A percentile compares a stretch with the other conserved stretches of the same genome.
These are phyloP conservation scores for Caenorhabditis japonica DNA, from an alignment of 2,888 invertebrate species.

Conservation along the genomic window DNA sequence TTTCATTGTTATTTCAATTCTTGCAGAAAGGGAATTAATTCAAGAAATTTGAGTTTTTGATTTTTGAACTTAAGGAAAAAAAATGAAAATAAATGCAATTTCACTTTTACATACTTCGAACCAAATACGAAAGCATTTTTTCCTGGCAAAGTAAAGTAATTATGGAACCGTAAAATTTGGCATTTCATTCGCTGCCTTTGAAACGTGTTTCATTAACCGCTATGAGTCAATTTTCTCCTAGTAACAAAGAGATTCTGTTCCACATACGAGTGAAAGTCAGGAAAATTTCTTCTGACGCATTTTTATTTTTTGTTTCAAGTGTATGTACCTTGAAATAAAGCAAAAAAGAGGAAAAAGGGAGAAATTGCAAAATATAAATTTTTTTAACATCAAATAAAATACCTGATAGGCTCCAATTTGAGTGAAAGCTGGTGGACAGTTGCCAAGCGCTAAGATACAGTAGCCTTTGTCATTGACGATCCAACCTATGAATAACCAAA, in stretches of 20 bases:
- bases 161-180: conserved; percentile 24
- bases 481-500: conserved; percentile 63
- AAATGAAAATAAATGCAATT: too few species aligned
- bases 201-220: conserved; percentile 45
- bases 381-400: conserved; percentile 1
- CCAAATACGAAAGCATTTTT: too few species aligned
- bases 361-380: neutral
- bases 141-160: too few species aligned
- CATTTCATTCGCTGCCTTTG: neutral
- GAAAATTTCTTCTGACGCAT: conserved; percentile 35
- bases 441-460: conserved; percentile 72
- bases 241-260: conserved; percentile 39
- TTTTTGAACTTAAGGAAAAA: too few species aligned
- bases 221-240: conserved; percentile 31
- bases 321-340: neutral
- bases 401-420: conserved; percentile 73
- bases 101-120: too few species aligned
- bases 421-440: conserved; percentile 73
- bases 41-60: conserved; percentile 13
- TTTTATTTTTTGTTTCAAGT: conserved; percentile 12
- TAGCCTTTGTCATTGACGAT: conserved; percentile 73
- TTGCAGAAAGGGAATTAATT: too few species aligned
- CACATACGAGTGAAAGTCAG: conserved; percentile 27
- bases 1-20: too few species aligned
- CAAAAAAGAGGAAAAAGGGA: too few species aligned